These are phyloP conservation scores for Lordiphosa mommai DNA, from an alignment of 1,140 invertebrate species.

Conservation along the genomic window DNA sequence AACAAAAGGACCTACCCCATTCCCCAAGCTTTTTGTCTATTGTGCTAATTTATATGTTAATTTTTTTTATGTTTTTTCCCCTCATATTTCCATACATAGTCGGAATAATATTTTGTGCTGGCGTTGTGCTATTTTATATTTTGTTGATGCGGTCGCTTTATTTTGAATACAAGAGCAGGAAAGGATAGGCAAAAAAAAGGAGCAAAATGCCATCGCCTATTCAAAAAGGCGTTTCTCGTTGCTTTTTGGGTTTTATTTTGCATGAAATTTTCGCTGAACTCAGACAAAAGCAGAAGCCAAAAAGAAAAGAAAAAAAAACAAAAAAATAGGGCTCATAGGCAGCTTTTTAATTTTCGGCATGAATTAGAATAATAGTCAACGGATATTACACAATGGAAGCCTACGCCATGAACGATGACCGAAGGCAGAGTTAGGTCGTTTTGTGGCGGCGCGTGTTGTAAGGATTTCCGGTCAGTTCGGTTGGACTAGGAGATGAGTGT, in stretches of 20 bases:
- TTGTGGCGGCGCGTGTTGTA: slow-evolving; percentile 12
- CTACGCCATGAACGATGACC: slow-evolving; percentile 1
- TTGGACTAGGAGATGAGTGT: too few relatives aligned
- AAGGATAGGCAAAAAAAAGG: slow-evolving; percentile 38
- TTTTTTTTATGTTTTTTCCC: slow-evolving; percentile 45
- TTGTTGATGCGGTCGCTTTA: slow-evolving; percentile 55
- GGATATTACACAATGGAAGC: slow-evolving; percentile 46
- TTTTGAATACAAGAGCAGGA: slow-evolving; percentile 52
- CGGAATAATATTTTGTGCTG: slow-evolving; percentile 34
- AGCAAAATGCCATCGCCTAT: slow-evolving; percentile 48
- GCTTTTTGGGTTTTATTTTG: slow-evolving; percentile 47
- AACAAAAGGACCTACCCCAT: slow-evolving; percentile 26
- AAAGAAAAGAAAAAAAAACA: slow-evolving; percentile 15
- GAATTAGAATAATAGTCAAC: slow-evolving; percentile 60
- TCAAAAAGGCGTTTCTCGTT: slow-evolving; percentile 45
- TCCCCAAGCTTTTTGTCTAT: slow-evolving; percentile 25
- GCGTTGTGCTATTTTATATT: slow-evolving; percentile 47
- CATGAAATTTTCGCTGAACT: slow-evolving; percentile 52
- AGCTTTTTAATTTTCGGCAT: slow-evolving; percentile 58
- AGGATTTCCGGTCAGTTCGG: slow-evolving; percentile 41
- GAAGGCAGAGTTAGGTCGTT: neutral
- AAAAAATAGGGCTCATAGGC: slow-evolving; percentile 36
- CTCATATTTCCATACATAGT: slow-evolving; percentile 42
- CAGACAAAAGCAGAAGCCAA: slow-evolving; percentile 33
- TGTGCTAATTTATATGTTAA: slow-evolving; percentile 60